phyloP scores from a whole-genome alignment of 2,888 invertebrate genomes.

The Keiferia lycopersicella region DNA sequence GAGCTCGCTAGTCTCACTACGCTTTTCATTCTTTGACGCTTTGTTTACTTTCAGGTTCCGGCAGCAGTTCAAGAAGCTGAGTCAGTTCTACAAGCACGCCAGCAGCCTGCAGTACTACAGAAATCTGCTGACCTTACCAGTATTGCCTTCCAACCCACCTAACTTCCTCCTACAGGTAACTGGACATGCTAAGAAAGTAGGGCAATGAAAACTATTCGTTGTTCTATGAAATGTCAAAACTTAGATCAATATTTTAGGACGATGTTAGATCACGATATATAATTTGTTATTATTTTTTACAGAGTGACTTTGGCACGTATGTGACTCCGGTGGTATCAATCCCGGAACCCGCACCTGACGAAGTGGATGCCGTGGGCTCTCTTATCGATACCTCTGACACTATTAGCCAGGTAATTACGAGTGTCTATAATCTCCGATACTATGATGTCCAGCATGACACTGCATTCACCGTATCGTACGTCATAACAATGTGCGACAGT shows the following conservation, averaged over 20 bases:
- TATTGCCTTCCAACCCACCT: conserved; percentile 95
- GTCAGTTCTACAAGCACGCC: conserved; percentile 95
- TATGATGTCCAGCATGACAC: too few relatives aligned
- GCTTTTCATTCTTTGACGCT: neutral
- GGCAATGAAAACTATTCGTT: too few relatives aligned
- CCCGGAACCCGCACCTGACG: conserved; percentile 85
- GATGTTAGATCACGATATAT: neutral
- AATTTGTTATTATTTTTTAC: too few relatives aligned
- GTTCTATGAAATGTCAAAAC: too few relatives aligned
- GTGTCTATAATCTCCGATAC: too few relatives aligned
- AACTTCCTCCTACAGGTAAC: conserved; percentile 90
- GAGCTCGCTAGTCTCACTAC: too few relatives aligned
- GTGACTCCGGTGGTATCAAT: conserved; percentile 96
- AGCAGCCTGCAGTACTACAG: conserved; percentile 98
- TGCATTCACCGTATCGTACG: too few relatives aligned
- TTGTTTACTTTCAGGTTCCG: conserved; percentile 84
- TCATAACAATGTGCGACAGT: too few relatives aligned
- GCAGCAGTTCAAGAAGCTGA: conserved; percentile 92
- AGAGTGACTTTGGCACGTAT: conserved; percentile 96
- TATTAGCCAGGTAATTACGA: conserved; percentile 60
- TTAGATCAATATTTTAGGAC: neutral
- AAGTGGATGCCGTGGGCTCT: conserved; percentile 81
- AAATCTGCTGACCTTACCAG: conserved; percentile 95
- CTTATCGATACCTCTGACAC: conserved; percentile 87
- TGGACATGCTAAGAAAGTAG: neutral